phyloP scores from a whole-genome alignment of 2,888 invertebrate species.

The Eristalis arbustorum region DNA sequence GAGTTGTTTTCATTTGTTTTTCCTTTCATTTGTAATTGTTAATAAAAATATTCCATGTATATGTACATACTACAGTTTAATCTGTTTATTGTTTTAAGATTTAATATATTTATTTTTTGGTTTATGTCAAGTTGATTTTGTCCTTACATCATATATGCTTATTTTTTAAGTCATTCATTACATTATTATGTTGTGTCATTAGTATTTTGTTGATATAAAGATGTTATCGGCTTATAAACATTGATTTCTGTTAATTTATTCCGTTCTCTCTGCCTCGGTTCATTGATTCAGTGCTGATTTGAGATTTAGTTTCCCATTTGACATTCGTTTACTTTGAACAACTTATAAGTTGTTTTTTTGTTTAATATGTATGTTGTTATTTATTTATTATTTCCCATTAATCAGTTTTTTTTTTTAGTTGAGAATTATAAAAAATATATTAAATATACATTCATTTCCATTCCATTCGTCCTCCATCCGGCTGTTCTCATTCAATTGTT shows the following conservation, averaged over 20 bases:
- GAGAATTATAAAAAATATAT: slow-evolving; percentile 59
- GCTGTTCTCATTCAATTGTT: neutral
- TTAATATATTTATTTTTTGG: neutral
- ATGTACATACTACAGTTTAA: neutral
- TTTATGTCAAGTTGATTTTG: neutral
- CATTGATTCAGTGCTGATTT: slow-evolving; percentile 43
- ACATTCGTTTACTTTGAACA: neutral
- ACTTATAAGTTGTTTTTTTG: neutral
- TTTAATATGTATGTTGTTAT: neutral
- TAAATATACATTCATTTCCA: slow-evolving; percentile 32
- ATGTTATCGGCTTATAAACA: slow-evolving; percentile 16
- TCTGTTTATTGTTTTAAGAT: neutral
- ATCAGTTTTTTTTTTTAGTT: slow-evolving; percentile 3
- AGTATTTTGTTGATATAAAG: slow-evolving; percentile 21
- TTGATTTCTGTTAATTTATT: slow-evolving; percentile 19
- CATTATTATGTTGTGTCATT: neutral
- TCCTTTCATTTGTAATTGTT: neutral
- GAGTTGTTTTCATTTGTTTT: neutral
- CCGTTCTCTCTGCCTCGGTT: neutral
- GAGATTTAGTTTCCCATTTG: slow-evolving; percentile 4
- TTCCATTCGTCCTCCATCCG: neutral
- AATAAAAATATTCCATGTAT: neutral
- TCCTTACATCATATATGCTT: too few relatives aligned
- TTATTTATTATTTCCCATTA: neutral
- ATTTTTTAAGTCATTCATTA: too few relatives aligned